Percentiles rank a stretch among this genome's conserved stretches.
phyloP scores from a whole-genome alignment of 2,113 vertebrate genomes.

The Rhea americana region DNA sequence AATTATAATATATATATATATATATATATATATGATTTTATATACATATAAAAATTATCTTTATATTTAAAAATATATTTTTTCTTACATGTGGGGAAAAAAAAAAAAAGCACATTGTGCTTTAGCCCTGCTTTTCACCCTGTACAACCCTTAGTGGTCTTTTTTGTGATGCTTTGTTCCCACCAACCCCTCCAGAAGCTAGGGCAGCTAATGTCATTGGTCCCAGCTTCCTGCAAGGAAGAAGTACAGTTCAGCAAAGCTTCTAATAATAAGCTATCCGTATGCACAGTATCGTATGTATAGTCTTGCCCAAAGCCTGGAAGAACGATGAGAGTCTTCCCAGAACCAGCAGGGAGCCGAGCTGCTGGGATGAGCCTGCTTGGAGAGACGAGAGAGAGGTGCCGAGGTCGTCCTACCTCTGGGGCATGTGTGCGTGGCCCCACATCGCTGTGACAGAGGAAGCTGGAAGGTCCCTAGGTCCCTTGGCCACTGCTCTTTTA shows the following conservation, averaged over 20 bases:
- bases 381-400: background rate
- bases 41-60: no score
- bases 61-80: no score
- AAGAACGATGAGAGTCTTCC: background rate
- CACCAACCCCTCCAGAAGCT: background rate
- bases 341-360: background rate
- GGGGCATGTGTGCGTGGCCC: background rate
- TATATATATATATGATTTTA: no score
- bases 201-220: background rate
- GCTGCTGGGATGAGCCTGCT: background rate
- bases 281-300: background rate
- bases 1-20: background rate
- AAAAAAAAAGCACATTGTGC: background rate
- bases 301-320: background rate
- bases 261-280: background rate
- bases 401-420: background rate
- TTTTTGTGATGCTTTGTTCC: background rate
- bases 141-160: background rate
- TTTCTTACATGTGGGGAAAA: no score
- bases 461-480: background rate
- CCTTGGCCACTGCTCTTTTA: rapidly evolving
- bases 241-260: background rate
- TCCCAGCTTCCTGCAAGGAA: background rate
- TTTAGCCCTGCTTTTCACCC: background rate
- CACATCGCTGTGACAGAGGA: background rate